Evolutionary conservation across 2,888 invertebrate genomes (phyloP).

Genomic region (Cosmia trapezina): DNA sequence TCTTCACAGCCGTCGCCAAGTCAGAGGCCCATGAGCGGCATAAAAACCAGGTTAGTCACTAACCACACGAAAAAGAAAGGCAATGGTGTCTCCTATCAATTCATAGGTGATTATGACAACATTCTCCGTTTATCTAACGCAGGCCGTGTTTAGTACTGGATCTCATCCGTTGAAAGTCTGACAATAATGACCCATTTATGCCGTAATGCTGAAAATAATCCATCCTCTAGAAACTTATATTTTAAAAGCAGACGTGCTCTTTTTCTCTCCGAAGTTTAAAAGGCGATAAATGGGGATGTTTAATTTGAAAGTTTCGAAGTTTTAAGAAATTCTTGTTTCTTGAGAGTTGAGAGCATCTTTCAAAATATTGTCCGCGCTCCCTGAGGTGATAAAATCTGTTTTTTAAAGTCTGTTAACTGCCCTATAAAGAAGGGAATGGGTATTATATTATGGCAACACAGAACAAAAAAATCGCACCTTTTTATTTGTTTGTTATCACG

Average conservation of each 20-base stretch:
- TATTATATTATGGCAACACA: conserved; percentile 6
- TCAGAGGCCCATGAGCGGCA: no score
- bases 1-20: no score
- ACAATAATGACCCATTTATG: neutral
- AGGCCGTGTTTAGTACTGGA: neutral
- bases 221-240: conserved; percentile 18
- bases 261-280: conserved; percentile 32
- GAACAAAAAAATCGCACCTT: conserved; percentile 1
- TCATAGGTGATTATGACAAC: neutral
- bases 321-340: neutral
- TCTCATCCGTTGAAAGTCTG: neutral
- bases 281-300: conserved; percentile 11
- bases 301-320: conserved; percentile 9
- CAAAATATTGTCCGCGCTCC: conserved; percentile 1
- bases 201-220: conserved; percentile 17
- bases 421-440: conserved; percentile 18
- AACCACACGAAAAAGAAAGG: neutral
- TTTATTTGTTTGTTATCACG: conserved; percentile 31
- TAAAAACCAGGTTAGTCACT: no score
- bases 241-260: conserved; percentile 20
- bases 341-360: conserved; percentile 16
- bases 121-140: neutral
- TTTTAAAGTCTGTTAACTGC: conserved; percentile 35
- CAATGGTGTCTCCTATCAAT: no score
- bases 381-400: conserved; percentile 13